Evolutionary conservation across 2,113 vertebrate species (phyloP), one percentile per base, ranked within the genome.

Genomic region (Alosa alosa): DNA sequence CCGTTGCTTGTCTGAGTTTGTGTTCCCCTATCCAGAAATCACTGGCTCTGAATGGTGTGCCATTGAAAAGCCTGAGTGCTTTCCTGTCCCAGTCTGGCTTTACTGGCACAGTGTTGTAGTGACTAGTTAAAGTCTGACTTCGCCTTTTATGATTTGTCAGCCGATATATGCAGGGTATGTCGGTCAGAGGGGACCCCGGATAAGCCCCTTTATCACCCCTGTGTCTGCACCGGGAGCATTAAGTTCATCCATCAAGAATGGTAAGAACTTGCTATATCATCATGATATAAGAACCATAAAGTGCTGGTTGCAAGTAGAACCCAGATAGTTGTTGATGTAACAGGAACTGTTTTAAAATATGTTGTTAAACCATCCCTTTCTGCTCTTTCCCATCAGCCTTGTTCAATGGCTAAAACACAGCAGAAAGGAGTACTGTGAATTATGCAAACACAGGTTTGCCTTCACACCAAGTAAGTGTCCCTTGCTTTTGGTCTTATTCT

Each of bases 361-460:
- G 0, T 55, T 4, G 17, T 55, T 20, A 22, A 60, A 60, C 55
- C 4, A 22, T 20, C 20, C 20, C 20, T 25, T 64, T 36, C 11
- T 75, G 4, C 9, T 39, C 44, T 83, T 91, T 89, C 95, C 6
- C 55, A 94, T 75, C 96, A 99, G 98, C 95, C 96, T 99, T 97
- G 97, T 99, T 95, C 98, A 99, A 90, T 99, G 98, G 98, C 96
- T 99, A 94, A 99, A 99, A 94, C 98, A 99, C 93, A 99, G 98
- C 97, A 97, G 98, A 93, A 99, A 99, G 95, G 98, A 99, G 94
- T 99, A 99, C 93, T 99, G 98, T 94, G 98, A 99, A 97, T 96
- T 99, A 96, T 99, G 98, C 97, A 99, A 99, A 94, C 98, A 99
- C 96, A 96, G 98, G 96, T 99, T 99, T 96, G 98, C 98, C 93